phyloP scores from a whole-genome alignment of 2,797 vertebrate genomes.

The Bovichtus variegatus region DNA sequence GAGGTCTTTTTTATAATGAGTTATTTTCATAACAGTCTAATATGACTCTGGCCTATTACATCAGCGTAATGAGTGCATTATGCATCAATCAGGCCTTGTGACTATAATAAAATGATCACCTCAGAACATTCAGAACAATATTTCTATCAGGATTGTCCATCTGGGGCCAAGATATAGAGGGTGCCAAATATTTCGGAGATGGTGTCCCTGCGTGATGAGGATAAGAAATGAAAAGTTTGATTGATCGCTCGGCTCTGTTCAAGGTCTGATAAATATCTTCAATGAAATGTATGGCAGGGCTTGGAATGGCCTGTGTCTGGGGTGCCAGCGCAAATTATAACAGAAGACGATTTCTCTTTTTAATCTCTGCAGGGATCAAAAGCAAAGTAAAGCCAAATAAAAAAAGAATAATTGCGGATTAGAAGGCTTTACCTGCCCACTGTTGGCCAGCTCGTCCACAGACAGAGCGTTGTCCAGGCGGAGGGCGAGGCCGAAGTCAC shows the following conservation, averaged over 20 bases:
- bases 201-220: slow-evolving; percentile 20
- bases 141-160: slow-evolving; percentile 42
- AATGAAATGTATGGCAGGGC: slow-evolving; percentile 20
- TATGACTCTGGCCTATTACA: slow-evolving; percentile 56
- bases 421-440: slow-evolving; percentile 91
- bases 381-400: slow-evolving; percentile 23
- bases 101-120: slow-evolving; percentile 49
- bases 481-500: slow-evolving; percentile 96
- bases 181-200: slow-evolving; percentile 41
- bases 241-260: slow-evolving; percentile 13
- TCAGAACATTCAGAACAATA: slow-evolving; percentile 31
- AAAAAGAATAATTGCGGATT: neutral
- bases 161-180: slow-evolving; percentile 28
- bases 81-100: slow-evolving; percentile 59
- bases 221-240: slow-evolving; percentile 40
- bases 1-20: slow-evolving; percentile 62
- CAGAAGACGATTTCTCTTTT: neutral
- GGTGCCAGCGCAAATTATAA: slow-evolving; percentile 5
- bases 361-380: slow-evolving; percentile 11
- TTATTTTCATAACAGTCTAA: slow-evolving; percentile 61
- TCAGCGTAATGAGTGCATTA: slow-evolving; percentile 67
- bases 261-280: slow-evolving; percentile 36
- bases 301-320: slow-evolving; percentile 1
- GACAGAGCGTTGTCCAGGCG: slow-evolving; percentile 92
- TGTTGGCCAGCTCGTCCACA: slow-evolving; percentile 97